Percentiles rank a stretch among this genome's conserved stretches.
These are phyloP conservation scores for Drosophila auraria DNA, from an alignment of 1,140 invertebrate species.

Conservation along the genomic window DNA sequence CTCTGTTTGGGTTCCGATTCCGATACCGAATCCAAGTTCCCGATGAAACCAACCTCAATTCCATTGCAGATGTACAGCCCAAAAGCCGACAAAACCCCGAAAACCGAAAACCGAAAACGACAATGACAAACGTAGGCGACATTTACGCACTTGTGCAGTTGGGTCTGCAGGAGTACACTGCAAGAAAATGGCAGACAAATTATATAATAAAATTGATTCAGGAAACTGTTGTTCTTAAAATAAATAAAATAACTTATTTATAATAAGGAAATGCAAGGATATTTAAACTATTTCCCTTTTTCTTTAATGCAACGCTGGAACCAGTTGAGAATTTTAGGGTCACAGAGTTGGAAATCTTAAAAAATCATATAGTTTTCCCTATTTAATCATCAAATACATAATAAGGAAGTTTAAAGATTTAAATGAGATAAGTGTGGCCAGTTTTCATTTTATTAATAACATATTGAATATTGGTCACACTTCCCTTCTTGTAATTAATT, in stretches of 20 bases:
- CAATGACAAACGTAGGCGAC: constrained; percentile 49
- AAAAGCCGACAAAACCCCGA: constrained; percentile 3
- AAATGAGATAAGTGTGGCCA: too few relatives aligned
- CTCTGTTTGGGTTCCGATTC: constrained; percentile 11
- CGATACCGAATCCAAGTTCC: constrained; percentile 16
- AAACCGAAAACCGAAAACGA: constrained; percentile 20
- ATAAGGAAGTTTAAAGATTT: too few relatives aligned
- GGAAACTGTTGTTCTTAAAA: too few relatives aligned
- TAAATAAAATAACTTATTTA: too few relatives aligned
- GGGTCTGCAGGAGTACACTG: constrained; percentile 1
- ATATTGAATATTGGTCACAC: too few relatives aligned
- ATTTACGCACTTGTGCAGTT: constrained; percentile 39
- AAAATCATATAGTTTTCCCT: not conserved
- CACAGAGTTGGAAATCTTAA: not conserved
- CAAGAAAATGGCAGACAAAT: not conserved
- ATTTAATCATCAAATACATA: not conserved
- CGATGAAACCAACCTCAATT: constrained; percentile 30
- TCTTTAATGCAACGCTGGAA: not conserved
- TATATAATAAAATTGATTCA: too few relatives aligned
- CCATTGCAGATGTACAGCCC: constrained; percentile 28
- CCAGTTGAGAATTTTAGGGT: not conserved
- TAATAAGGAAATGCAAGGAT: too few relatives aligned
- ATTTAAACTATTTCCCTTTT: too few relatives aligned
- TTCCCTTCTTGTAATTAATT: too few relatives aligned
- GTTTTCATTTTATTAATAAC: too few relatives aligned